Percentiles rank a stretch among this genome's conserved stretches.
Conservation (phyloP, 2,888 invertebrate genomes). For the Drosophila diplacantha region DNA sequence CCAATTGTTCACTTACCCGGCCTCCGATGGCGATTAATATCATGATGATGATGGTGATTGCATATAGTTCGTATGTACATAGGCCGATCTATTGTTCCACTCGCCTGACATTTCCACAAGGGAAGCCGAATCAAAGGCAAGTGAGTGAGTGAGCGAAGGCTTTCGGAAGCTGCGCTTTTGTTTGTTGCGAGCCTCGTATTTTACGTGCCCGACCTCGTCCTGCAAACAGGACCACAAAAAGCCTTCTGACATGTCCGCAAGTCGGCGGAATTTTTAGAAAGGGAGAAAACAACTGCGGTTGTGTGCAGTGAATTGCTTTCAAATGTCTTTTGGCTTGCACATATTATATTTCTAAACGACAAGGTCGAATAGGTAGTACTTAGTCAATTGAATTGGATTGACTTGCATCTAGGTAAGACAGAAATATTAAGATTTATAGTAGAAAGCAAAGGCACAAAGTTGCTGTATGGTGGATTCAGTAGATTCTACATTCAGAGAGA, state of each 20-base stretch:
- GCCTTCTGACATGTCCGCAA: conserved; percentile 21
- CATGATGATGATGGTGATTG: conserved; percentile 12
- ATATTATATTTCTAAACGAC: not conserved
- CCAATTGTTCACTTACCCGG: conserved; percentile 66
- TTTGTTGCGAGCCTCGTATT: conserved; percentile 45
- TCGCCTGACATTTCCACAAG: conserved; percentile 30
- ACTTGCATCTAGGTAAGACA: not conserved
- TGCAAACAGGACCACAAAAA: conserved; percentile 43
- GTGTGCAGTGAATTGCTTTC: conserved; percentile 12
- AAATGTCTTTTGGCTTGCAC: not conserved
- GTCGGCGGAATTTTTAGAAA: conserved; percentile 18
- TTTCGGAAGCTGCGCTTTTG: conserved; percentile 65
- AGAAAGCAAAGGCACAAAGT: not conserved
- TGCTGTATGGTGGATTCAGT: too few relatives aligned
- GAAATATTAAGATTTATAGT: not conserved
- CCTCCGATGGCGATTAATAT: conserved; percentile 31
- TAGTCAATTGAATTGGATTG: not conserved
- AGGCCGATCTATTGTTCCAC: conserved; percentile 33
- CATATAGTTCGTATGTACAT: conserved; percentile 8
- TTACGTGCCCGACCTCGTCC: conserved; percentile 20
- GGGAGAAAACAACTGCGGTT: conserved; percentile 11
- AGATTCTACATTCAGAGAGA: not conserved
- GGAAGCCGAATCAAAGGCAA: conserved; percentile 24
- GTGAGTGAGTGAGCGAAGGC: conserved; percentile 20
- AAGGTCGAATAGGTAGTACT: too few relatives aligned